Base-by-base conservation (phyloP, 2,113 vertebrate species). In the Solea solea region DNA sequence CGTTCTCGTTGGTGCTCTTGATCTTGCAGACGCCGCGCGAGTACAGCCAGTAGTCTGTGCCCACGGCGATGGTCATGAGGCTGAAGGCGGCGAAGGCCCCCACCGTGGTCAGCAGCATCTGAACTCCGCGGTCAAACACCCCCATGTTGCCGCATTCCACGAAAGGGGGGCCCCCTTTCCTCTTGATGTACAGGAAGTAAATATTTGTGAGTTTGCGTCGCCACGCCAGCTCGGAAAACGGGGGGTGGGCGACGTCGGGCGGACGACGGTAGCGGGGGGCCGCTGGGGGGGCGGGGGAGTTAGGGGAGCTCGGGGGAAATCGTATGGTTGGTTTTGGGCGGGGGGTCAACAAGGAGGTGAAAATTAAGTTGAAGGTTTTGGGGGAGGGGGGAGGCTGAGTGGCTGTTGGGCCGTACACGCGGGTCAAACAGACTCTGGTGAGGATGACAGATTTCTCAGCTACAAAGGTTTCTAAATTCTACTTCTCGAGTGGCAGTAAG, bases 121-220 rank as follows among this genome's bases (percentile, higher is more conserved):
- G 97, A 94, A 99, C 96, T 93, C 97, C 96, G 94, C 96, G 96
- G 94, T 98, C 97, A 98, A 98, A 98, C 91, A 97, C 96, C 88
- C 97, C 97, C 97, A 98, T 98, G 95, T 95, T 98, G 95, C 97
- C 96, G 94, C 96, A 98, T 98, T 97, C 96, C 95, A 98, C 95
- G 96, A 97, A 97, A 95, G 96, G 96, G 96, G 96, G 92, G 94
- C 95, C 94, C 96, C 95, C 95, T 98, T 97, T 96, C 89, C 90
- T 88, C 87, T 93, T 93, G 83, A 94, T 85, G 86, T 93, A 94
- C 56, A 94, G 90, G 90, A 94, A 94, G 89, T 94, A 94, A 94
- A 94, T 94, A 92, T 91, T 94, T 92, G 91, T 91, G 86, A 91
- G 91, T 92, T 92, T 91, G 84, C 84, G 87, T 85, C 87, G 88